phyloP scores from a whole-genome alignment of 2,113 vertebrate species.

The Bos taurus region ARS-UCD2.0 NC_037330.1:71308001-71308500 shows the following conservation, averaged over 20 bases:
- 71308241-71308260: neutral
- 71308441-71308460: neutral
- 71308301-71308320: neutral
- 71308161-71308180: fast-evolving
- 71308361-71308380: neutral
- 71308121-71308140: too few species aligned
- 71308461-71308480: neutral
- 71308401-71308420: neutral
- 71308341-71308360: neutral
- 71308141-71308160: too few species aligned
- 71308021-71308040: too few species aligned
- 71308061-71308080: too few species aligned
- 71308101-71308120: too few species aligned
- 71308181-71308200: too few species aligned
- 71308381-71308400: neutral
- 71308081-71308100: too few species aligned
- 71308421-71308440: neutral
- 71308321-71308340: neutral
- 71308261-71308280: neutral
- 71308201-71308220: too few species aligned
- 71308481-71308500: neutral
- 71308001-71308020: too few species aligned
- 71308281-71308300: neutral
- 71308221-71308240: neutral
- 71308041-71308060: too few species aligned